phyloP scores from a whole-genome alignment of 2,888 invertebrate genomes.

The Agonopterix subpropinquella region DNA sequence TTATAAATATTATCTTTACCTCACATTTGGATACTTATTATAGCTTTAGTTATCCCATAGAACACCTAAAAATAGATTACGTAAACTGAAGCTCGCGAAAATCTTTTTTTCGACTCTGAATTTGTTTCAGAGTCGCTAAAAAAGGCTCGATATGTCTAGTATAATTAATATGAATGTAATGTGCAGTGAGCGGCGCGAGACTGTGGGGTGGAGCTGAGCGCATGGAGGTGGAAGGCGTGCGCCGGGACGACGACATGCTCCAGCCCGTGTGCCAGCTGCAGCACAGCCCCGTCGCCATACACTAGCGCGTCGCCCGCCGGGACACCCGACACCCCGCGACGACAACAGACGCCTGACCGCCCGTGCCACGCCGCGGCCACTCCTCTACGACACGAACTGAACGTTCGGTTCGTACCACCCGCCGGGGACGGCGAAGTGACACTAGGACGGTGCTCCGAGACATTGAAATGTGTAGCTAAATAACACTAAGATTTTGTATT shows the following conservation, averaged over 20 bases:
- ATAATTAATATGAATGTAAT: background rate
- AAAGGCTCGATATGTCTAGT: too few species aligned
- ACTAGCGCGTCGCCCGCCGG: slow-evolving; percentile 50
- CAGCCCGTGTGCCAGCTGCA: slow-evolving; percentile 86
- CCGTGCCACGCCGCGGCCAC: slow-evolving; percentile 1
- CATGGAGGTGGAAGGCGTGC: slow-evolving; percentile 74
- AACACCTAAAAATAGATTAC: too few species aligned
- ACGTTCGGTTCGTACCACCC: background rate
- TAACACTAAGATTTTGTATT: slow-evolving; percentile 15
- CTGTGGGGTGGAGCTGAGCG: slow-evolving; percentile 81
- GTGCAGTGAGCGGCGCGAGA: slow-evolving; percentile 42
- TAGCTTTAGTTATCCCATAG: too few species aligned
- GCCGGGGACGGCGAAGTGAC: background rate
- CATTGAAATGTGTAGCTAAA: background rate
- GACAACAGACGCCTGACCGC: slow-evolving; percentile 1
- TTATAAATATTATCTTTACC: too few species aligned
- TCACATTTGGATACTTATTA: too few species aligned
- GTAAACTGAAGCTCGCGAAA: too few species aligned
- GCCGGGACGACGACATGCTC: slow-evolving; percentile 80
- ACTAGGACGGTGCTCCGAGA: background rate
- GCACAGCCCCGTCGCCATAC: slow-evolving; percentile 95
- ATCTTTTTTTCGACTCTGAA: too few species aligned
- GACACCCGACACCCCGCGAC: slow-evolving; percentile 4
- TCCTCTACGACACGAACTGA: background rate
- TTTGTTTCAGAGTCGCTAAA: too few species aligned